phyloP scores from a whole-genome alignment of 53 echinoderm and acorn worm species.

The Antedon mediterranea region DNA sequence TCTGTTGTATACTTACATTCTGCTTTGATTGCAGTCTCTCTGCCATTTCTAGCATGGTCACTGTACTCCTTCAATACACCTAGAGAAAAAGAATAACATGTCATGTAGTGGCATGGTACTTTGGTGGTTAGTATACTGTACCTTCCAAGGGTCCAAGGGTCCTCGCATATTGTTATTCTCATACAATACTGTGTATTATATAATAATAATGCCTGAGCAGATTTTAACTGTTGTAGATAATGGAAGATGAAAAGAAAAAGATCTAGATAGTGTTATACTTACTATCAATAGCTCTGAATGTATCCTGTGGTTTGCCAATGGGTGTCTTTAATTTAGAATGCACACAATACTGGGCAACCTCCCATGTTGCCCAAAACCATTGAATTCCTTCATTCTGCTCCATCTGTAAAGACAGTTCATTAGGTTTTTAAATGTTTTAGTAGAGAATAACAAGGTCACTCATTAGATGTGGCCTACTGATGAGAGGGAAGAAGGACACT shows the following conservation, averaged over 20 bases:
- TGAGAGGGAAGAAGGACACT: too few relatives aligned
- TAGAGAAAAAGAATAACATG: neutral
- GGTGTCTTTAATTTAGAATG: constrained; percentile 73
- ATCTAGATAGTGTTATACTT: too few relatives aligned
- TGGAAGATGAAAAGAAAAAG: too few relatives aligned
- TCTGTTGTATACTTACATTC: neutral
- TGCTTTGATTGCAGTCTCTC: neutral
- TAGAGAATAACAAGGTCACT: neutral
- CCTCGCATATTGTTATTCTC: too few relatives aligned
- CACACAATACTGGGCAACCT: constrained; percentile 88
- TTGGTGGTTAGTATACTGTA: too few relatives aligned
- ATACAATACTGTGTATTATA: too few relatives aligned
- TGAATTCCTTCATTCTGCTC: constrained; percentile 63
- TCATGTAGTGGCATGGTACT: too few relatives aligned
- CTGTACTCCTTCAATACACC: neutral
- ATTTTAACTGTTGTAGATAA: too few relatives aligned
- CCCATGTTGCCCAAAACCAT: constrained; percentile 98
- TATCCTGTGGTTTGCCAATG: constrained; percentile 84
- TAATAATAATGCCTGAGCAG: too few relatives aligned
- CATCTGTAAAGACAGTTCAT: constrained; percentile 21
- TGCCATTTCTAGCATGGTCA: neutral
- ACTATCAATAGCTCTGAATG: constrained; percentile 83
- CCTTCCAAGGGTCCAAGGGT: too few relatives aligned
- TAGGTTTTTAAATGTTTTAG: neutral
- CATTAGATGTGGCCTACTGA: too few relatives aligned